A percentile compares a stretch with the other conserved stretches of the same genome.
phyloP scores from a whole-genome alignment of 2,888 invertebrate genomes.

The Trypoxylon attenuatum region DNA sequence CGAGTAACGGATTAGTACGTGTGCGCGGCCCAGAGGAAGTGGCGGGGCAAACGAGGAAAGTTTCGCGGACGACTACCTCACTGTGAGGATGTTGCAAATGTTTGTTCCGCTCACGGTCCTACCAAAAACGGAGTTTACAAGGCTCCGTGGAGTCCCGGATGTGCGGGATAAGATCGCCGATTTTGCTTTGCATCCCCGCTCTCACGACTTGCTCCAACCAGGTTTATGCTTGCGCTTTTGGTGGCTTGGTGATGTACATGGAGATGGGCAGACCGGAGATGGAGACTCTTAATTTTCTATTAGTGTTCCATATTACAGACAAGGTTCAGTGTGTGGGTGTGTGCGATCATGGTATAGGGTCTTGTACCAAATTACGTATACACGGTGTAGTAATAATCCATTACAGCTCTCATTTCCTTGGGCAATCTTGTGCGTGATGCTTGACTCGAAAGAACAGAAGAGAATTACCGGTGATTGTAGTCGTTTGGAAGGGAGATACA shows the following conservation, averaged over 20 bases:
- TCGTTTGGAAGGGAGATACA: conserved; percentile 37
- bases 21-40: conserved; percentile 53
- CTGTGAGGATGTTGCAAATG: conserved; percentile 48
- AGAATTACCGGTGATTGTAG: conserved; percentile 56
- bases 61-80: conserved; percentile 58
- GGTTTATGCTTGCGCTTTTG: too few relatives aligned
- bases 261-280: too few relatives aligned
- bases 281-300: too few relatives aligned
- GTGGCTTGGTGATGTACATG: too few relatives aligned
- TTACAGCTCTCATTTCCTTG: too few relatives aligned
- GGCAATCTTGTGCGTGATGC: conserved; percentile 9
- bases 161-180: conserved; percentile 28
- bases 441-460: conserved; percentile 22
- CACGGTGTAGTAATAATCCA: too few relatives aligned
- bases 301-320: too few relatives aligned
- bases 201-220: conserved; percentile 14
- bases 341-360: too few relatives aligned
- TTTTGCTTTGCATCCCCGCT: conserved; percentile 29
- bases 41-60: conserved; percentile 67
- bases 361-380: too few relatives aligned
- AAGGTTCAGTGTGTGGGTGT: too few relatives aligned
- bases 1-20: conserved; percentile 72
- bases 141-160: conserved; percentile 23
- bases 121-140: conserved; percentile 49
- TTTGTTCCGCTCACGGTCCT: conserved; percentile 48